Evolutionary conservation across 2,888 invertebrate species (phyloP).

Genomic region (Physocephala rufipes): DNA sequence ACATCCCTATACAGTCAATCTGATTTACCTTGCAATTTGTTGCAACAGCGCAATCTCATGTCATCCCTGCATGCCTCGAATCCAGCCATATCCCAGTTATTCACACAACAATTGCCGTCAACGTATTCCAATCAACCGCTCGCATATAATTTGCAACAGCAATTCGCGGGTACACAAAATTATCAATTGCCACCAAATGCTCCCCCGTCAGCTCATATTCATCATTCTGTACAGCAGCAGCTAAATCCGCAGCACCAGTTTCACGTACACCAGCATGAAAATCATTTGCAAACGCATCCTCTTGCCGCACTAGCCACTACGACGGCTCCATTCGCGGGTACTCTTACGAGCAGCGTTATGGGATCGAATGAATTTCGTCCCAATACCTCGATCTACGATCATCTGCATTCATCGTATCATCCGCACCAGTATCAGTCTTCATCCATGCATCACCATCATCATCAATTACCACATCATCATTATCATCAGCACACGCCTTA

Average conservation of each 20-base stretch:
- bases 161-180: constrained; percentile 61
- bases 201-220: constrained; percentile 57
- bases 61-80: constrained; percentile 64
- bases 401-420: constrained; percentile 49
- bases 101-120: constrained; percentile 52
- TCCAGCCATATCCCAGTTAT: constrained; percentile 64
- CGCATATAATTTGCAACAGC: constrained; percentile 61
- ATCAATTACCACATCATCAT: constrained; percentile 36
- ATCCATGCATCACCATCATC: constrained; percentile 42
- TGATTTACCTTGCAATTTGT: constrained; percentile 50
- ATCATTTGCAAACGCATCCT: constrained; percentile 62
- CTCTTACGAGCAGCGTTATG: constrained; percentile 56
- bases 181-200: constrained; percentile 48
- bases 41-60: constrained; percentile 62
- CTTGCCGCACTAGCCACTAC: constrained; percentile 57
- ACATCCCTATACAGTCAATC: constrained; percentile 51
- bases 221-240: constrained; percentile 62
- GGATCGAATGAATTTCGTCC: constrained; percentile 47
- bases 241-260: constrained; percentile 63
- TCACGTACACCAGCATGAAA: constrained; percentile 63
- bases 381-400: constrained; percentile 46
- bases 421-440: constrained; percentile 48
- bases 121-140: constrained; percentile 43
- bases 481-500: constrained; percentile 54
- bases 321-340: constrained; percentile 57